These are phyloP conservation scores for Strix aluco DNA, from an alignment of 2,113 vertebrate genomes.

Conservation along the genomic window DNA sequence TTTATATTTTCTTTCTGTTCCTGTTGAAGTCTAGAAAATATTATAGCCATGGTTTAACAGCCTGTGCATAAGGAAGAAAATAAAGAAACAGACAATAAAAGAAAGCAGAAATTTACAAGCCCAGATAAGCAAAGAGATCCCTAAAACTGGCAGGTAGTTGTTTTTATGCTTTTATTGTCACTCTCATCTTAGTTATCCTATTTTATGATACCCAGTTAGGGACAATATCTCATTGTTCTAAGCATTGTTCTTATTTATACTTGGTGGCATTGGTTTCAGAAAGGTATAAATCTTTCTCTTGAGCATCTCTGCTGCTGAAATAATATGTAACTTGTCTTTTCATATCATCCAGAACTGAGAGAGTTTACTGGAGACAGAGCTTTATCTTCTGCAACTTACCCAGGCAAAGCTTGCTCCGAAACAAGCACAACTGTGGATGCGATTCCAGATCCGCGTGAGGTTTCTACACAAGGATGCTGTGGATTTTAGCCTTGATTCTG, in stretches of 20 bases:
- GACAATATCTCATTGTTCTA: not conserved
- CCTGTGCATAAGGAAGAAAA: not conserved
- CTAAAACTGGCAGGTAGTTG: not conserved
- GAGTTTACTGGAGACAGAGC: not conserved
- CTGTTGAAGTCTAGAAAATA: not conserved
- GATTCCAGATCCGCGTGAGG: not conserved
- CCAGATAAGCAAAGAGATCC: not conserved
- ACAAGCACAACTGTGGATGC: fast-evolving
- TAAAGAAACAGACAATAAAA: not conserved
- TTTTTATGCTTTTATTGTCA: not conserved
- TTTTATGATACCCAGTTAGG: not conserved
- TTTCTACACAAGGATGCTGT: not conserved
- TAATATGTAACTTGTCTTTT: not conserved
- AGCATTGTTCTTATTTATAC: not conserved
- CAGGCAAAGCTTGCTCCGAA: not conserved
- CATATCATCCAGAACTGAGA: not conserved
- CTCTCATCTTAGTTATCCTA: not conserved
- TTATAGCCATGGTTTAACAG: not conserved
- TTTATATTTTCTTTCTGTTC: not conserved
- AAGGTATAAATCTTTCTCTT: not conserved
- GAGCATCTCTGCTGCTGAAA: not conserved
- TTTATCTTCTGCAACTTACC: not conserved
- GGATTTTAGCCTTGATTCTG: not conserved
- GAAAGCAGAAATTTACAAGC: not conserved
- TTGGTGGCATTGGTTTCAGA: not conserved